Conservation (phyloP, 2,113 vertebrate species). For the Sialia sialis region DNA sequence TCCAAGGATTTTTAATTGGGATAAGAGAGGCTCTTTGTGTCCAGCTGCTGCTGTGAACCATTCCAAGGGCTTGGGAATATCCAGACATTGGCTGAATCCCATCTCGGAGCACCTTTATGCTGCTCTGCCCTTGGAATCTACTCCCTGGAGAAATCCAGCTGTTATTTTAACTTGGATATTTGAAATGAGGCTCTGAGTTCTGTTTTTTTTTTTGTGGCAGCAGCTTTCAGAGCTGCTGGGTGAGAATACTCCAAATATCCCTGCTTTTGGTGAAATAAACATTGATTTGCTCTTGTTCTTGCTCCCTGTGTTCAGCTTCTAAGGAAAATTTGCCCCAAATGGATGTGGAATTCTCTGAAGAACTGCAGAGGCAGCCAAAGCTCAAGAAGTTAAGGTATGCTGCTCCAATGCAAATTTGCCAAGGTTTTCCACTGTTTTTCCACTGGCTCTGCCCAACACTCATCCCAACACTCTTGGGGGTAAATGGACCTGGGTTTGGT, state of each 20-base stretch:
- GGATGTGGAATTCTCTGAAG: conserved; percentile 42
- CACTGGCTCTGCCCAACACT: background rate
- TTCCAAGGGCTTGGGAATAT: background rate
- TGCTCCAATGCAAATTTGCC: background rate
- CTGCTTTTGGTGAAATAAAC: background rate
- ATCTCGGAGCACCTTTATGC: background rate
- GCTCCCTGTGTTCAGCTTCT: background rate
- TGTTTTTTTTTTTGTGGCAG: background rate
- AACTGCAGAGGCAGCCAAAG: conserved; percentile 55
- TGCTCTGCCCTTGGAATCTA: background rate
- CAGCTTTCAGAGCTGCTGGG: background rate
- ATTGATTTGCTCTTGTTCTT: background rate
- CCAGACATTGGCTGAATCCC: background rate
- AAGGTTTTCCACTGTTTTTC: background rate
- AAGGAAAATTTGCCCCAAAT: background rate
- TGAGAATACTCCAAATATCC: background rate
- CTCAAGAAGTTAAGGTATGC: conserved; percentile 82
- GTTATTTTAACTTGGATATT: background rate
- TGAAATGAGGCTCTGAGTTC: background rate
- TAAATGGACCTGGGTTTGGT: background rate
- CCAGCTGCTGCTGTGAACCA: background rate
- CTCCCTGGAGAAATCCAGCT: background rate
- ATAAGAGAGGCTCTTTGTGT: background rate
- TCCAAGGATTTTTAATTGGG: background rate
- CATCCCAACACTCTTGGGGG: background rate